Evolutionary conservation across 92 coral and sea anemone species (phyloP).

Genomic region (Chrysogorgia sp.): DNA sequence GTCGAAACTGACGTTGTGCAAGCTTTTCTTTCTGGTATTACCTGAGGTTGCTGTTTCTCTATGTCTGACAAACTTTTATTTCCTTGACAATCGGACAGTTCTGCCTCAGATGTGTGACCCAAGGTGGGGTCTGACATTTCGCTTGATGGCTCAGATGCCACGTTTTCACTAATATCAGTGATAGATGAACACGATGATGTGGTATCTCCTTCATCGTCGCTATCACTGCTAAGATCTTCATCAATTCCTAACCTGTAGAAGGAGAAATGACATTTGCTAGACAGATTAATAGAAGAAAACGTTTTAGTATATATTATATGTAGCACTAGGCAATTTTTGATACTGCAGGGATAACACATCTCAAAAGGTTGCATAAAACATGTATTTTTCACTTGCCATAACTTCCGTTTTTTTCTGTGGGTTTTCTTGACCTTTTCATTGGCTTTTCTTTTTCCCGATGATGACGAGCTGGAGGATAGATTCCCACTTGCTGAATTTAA

Average conservation of each 20-base stretch:
- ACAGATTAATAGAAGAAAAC: no score
- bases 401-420: constrained; percentile 64
- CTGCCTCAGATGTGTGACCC: neutral
- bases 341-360: no score
- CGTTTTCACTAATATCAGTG: constrained; percentile 1
- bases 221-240: constrained; percentile 49
- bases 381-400: constrained; percentile 67
- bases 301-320: no score
- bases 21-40: constrained; percentile 14
- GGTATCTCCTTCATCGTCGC: constrained; percentile 62
- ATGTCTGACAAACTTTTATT: neutral
- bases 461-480: constrained; percentile 46
- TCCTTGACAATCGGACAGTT: neutral
- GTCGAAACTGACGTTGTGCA: constrained; percentile 12
- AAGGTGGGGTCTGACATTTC: neutral
- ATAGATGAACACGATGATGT: constrained; percentile 23
- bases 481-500: constrained; percentile 25
- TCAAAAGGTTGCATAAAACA: neutral
- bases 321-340: no score
- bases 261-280: neutral
- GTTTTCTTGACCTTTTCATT: constrained; percentile 28
- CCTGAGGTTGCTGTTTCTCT: neutral
- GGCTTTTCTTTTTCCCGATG: constrained; percentile 62
- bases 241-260: constrained; percentile 62
- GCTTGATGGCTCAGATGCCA: constrained; percentile 35